Evolutionary conservation across 2,113 vertebrate species (phyloP).

Genomic region (Ptychochromis oligacanthus): DNA sequence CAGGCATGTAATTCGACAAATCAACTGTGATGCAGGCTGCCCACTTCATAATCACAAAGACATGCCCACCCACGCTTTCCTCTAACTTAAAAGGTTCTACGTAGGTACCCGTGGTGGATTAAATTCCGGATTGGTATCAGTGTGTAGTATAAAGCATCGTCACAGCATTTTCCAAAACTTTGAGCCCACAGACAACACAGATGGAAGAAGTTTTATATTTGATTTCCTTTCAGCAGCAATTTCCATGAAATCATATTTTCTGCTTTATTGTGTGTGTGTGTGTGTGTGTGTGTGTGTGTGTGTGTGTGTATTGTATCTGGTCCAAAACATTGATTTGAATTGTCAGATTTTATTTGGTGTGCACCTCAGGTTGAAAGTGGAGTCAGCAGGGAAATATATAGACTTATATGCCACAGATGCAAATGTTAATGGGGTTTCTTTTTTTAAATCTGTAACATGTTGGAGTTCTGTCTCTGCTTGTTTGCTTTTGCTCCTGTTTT

Average conservation of each 20-base stretch:
- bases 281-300: not conserved
- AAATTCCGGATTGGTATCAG: constrained; percentile 25
- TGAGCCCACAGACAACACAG: constrained; percentile 18
- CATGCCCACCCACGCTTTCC: constrained; percentile 24
- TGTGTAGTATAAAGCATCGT: not conserved
- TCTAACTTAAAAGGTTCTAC: constrained; percentile 38
- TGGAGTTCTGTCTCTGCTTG: not conserved
- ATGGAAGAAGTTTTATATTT: constrained; percentile 27
- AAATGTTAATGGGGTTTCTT: constrained; percentile 29
- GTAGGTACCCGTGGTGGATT: constrained; percentile 20
- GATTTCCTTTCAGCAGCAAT: constrained; percentile 40
- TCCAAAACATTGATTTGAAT: constrained; percentile 2
- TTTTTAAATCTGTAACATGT: constrained; percentile 8
- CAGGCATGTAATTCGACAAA: constrained; percentile 17
- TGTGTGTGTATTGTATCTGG: not conserved
- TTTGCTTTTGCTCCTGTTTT: not conserved
- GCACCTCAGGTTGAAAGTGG: constrained; percentile 24
- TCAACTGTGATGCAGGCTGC: constrained; percentile 32
- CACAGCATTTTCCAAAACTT: constrained; percentile 22
- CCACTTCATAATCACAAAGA: constrained; percentile 21
- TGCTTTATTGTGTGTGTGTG: not conserved
- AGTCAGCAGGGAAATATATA: constrained; percentile 1
- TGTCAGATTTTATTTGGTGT: constrained; percentile 21
- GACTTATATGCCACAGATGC: not conserved
- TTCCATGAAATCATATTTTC: constrained; percentile 51